Percentiles rank a stretch among this genome's conserved stretches.
phyloP scores from a whole-genome alignment of 2,888 invertebrate species.

The Leucophora obtusa region DNA sequence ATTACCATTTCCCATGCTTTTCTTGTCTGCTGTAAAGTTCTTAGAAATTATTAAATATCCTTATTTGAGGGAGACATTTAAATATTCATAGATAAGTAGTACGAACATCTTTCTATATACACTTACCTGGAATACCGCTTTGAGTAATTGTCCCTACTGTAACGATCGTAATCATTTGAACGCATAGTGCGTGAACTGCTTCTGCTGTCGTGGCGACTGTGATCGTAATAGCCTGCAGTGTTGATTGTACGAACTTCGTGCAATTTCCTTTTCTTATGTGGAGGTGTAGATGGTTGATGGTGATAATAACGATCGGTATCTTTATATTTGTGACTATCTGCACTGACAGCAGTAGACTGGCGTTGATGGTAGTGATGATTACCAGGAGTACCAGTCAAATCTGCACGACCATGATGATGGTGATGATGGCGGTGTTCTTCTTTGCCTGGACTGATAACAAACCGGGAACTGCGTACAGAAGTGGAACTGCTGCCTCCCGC shows the following conservation, averaged over 20 bases:
- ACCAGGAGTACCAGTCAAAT: slow-evolving; percentile 54
- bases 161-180: slow-evolving; percentile 73
- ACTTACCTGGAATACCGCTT: slow-evolving; percentile 73
- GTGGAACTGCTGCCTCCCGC: slow-evolving; percentile 57
- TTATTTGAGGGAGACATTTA: too few species aligned
- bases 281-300: slow-evolving; percentile 75
- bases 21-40: too few species aligned
- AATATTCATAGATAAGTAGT: too few species aligned
- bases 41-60: too few species aligned
- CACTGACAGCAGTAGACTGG: slow-evolving; percentile 66
- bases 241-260: slow-evolving; percentile 70
- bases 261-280: slow-evolving; percentile 77
- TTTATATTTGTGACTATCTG: slow-evolving; percentile 72
- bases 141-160: slow-evolving; percentile 74
- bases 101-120: slow-evolving; percentile 20
- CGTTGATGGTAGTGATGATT: slow-evolving; percentile 73
- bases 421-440: slow-evolving; percentile 68
- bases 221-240: slow-evolving; percentile 68
- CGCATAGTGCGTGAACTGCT: slow-evolving; percentile 64
- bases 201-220: slow-evolving; percentile 70
- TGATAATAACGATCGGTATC: slow-evolving; percentile 74
- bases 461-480: slow-evolving; percentile 70
- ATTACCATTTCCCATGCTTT: too few species aligned
- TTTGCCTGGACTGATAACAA: slow-evolving; percentile 70
- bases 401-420: slow-evolving; percentile 69